phyloP scores from a whole-genome alignment of 2,113 vertebrate genomes.

The Mobula hypostoma region DNA sequence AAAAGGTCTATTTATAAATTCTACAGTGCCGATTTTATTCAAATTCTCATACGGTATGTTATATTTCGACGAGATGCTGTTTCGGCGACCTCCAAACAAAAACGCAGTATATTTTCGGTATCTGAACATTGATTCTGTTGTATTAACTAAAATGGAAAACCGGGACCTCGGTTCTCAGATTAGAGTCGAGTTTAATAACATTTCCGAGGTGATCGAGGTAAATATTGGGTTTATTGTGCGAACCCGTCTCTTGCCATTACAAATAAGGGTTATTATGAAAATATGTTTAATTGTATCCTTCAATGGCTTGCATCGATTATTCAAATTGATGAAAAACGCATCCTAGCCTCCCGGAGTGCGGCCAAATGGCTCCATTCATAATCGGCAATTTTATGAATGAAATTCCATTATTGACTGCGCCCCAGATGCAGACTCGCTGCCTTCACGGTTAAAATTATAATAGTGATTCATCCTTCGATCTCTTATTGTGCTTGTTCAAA shows the following conservation, averaged over 20 bases:
- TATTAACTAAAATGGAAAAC: background rate
- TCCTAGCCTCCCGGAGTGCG: conserved; percentile 20
- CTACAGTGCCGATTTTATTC: background rate
- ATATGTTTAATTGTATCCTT: conserved; percentile 25
- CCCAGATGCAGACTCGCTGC: conserved; percentile 3
- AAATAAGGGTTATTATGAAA: conserved; percentile 30
- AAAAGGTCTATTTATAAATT: background rate
- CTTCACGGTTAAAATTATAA: conserved; percentile 21
- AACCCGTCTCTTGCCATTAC: conserved; percentile 5
- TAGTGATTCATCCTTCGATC: conserved; percentile 12
- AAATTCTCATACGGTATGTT: background rate
- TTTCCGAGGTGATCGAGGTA: background rate
- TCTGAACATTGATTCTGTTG: background rate
- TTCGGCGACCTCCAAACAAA: background rate
- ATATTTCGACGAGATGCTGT: background rate
- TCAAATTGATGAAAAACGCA: conserved; percentile 24
- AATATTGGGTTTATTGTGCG: conserved; percentile 13
- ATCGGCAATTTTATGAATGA: conserved; percentile 34
- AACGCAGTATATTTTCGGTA: background rate
- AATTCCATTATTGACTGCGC: conserved; percentile 33
- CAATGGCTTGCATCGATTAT: conserved; percentile 31
- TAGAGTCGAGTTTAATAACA: background rate
- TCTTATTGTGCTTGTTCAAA: background rate
- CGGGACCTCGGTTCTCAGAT: background rate
- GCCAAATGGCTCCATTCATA: conserved; percentile 32